phyloP scores from a whole-genome alignment of 2,888 invertebrate species.

The Xanthorhoe spadicearia region DNA sequence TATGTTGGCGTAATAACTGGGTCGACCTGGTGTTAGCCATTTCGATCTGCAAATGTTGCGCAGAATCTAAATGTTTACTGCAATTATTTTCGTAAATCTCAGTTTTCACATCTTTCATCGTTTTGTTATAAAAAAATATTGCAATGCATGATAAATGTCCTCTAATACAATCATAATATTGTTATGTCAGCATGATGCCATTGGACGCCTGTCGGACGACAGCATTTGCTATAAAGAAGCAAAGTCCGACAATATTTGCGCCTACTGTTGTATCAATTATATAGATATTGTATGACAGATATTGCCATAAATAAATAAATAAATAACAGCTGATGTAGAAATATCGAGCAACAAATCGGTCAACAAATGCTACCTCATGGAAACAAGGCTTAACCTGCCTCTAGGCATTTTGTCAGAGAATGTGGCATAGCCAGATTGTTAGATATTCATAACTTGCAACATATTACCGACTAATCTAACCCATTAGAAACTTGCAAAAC shows the following conservation, averaged over 20 bases:
- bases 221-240: background rate
- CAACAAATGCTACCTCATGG: slow-evolving; percentile 4
- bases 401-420: slow-evolving; percentile 70
- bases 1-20: background rate
- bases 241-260: background rate
- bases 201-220: background rate
- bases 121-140: no score
- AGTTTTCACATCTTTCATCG: no score
- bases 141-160: no score
- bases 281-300: background rate
- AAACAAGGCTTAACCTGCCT: slow-evolving; percentile 56
- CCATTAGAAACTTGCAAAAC: slow-evolving; percentile 63
- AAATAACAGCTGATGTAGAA: background rate
- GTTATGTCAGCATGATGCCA: background rate
- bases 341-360: slow-evolving; percentile 5
- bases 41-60: background rate
- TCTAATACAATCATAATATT: background rate
- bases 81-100: no score
- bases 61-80: background rate
- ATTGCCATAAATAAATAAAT: background rate
- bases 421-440: slow-evolving; percentile 73
- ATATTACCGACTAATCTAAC: slow-evolving; percentile 58
- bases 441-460: slow-evolving; percentile 78
- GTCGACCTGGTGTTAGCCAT: background rate
- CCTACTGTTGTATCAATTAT: background rate